phyloP scores from a whole-genome alignment of 2,113 vertebrate genomes.

The Oplegnathus fasciatus region DNA sequence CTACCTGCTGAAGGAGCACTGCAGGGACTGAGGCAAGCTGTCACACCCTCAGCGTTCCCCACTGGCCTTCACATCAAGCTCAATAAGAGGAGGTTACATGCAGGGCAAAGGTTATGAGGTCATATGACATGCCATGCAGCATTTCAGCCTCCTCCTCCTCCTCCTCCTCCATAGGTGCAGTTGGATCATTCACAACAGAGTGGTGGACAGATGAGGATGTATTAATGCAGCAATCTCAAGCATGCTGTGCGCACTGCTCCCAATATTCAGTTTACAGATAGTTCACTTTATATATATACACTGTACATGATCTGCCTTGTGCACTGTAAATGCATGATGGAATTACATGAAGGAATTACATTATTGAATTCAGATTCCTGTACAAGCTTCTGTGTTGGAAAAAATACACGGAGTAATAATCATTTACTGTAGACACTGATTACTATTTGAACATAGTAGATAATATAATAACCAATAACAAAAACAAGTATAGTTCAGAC shows the following conservation, averaged over 20 bases:
- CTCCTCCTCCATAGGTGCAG: constrained; percentile 22
- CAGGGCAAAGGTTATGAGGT: constrained; percentile 63
- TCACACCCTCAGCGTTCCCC: constrained; percentile 7
- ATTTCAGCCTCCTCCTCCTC: constrained; percentile 7
- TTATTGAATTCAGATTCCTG: constrained; percentile 56
- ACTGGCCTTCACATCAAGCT: constrained; percentile 33
- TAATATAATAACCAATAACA: constrained; percentile 85
- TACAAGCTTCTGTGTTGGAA: constrained; percentile 84
- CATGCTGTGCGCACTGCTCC: constrained; percentile 31
- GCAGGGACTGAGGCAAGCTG: constrained; percentile 27
- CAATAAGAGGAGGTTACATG: constrained; percentile 60
- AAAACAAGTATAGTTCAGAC: constrained; percentile 80
- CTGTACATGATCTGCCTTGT: constrained; percentile 39
- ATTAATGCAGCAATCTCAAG: constrained; percentile 36
- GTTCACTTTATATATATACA: constrained; percentile 46
- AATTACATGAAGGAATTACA: constrained; percentile 38
- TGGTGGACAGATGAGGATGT: constrained; percentile 37
- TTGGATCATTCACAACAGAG: constrained; percentile 28
- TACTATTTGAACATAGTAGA: constrained; percentile 82
- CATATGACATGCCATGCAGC: constrained; percentile 65
- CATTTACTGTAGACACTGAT: constrained; percentile 85
- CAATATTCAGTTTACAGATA: constrained; percentile 27
- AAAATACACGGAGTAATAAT: constrained; percentile 87
- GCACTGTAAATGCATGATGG: constrained; percentile 33
- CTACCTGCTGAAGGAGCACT: constrained; percentile 69